Percentiles rank a stretch among this genome's conserved stretches.
phyloP scores from a whole-genome alignment of 2,888 invertebrate species.

The Palloptera scutellata region DNA sequence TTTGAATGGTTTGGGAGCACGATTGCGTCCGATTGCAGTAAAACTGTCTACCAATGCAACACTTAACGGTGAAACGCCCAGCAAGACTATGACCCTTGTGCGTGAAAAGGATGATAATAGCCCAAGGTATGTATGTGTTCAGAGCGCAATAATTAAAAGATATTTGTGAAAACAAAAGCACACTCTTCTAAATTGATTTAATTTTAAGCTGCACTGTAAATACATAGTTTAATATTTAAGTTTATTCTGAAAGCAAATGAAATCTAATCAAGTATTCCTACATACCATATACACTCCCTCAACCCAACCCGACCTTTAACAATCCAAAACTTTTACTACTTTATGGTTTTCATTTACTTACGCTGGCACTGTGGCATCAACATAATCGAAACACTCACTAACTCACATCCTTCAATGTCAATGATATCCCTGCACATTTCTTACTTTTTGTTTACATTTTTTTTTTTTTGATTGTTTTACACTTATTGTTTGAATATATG shows the following conservation, averaged over 20 bases:
- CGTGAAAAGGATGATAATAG: conserved; percentile 62
- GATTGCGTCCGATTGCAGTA: conserved; percentile 59
- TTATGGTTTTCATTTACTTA: background rate
- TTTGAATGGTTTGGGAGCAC: conserved; percentile 61
- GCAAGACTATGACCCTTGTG: conserved; percentile 58
- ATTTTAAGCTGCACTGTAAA: background rate
- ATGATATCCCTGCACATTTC: no score
- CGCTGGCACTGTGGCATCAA: background rate
- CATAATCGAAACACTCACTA: background rate
- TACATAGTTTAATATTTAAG: background rate
- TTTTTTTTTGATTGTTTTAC: no score
- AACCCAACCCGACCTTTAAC: conserved; percentile 18
- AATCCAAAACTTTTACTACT: background rate
- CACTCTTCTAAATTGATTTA: background rate
- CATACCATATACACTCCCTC: conserved; percentile 25
- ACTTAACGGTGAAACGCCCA: conserved; percentile 41
- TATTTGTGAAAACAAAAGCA: background rate
- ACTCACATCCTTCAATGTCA: conserved; percentile 12
- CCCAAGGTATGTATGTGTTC: conserved; percentile 62
- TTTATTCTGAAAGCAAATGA: background rate
- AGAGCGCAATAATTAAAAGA: conserved; percentile 2
- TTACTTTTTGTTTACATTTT: no score
- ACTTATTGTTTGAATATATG: no score
- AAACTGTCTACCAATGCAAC: conserved; percentile 51
- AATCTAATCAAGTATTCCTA: conserved; percentile 28